These are phyloP conservation scores for Mesoligia furuncula DNA, from an alignment of 2,888 invertebrate genomes.

Conservation along the genomic window DNA sequence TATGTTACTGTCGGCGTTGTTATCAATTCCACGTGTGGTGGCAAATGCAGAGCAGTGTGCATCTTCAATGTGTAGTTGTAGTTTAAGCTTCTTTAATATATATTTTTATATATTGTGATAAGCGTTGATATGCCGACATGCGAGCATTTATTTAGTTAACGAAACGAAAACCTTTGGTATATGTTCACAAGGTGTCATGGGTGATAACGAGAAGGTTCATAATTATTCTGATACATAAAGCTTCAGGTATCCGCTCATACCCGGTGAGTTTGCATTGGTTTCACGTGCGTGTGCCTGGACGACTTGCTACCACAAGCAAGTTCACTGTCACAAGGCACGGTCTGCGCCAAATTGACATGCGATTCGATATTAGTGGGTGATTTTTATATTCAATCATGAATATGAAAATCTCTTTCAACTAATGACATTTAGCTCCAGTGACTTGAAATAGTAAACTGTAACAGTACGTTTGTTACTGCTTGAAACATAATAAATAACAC, in stretches of 20 bases:
- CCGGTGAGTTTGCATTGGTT: constrained; percentile 66
- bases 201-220: constrained; percentile 78
- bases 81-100: constrained; percentile 89
- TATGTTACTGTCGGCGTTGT: constrained; percentile 80
- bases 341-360: constrained; percentile 81
- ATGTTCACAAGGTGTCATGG: constrained; percentile 80
- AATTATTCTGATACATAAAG: constrained; percentile 57
- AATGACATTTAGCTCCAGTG: constrained; percentile 79
- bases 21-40: constrained; percentile 86
- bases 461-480: constrained; percentile 65
- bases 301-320: constrained; percentile 89
- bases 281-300: constrained; percentile 84
- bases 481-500: constrained; percentile 34
- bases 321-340: constrained; percentile 85
- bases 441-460: constrained; percentile 66
- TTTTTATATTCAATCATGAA: constrained; percentile 85
- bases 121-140: constrained; percentile 89
- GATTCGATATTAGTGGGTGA: constrained; percentile 86
- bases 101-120: constrained; percentile 91
- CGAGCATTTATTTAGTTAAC: constrained; percentile 89
- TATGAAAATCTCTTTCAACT: constrained; percentile 89
- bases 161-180: constrained; percentile 78
- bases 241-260: constrained; percentile 65
- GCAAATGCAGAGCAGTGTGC: constrained; percentile 88
- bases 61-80: constrained; percentile 89